Evolutionary conservation across 1,140 invertebrate species (phyloP), one percentile per base, ranked within the genome.

Genomic region (Tetramorium alpestre): DNA sequence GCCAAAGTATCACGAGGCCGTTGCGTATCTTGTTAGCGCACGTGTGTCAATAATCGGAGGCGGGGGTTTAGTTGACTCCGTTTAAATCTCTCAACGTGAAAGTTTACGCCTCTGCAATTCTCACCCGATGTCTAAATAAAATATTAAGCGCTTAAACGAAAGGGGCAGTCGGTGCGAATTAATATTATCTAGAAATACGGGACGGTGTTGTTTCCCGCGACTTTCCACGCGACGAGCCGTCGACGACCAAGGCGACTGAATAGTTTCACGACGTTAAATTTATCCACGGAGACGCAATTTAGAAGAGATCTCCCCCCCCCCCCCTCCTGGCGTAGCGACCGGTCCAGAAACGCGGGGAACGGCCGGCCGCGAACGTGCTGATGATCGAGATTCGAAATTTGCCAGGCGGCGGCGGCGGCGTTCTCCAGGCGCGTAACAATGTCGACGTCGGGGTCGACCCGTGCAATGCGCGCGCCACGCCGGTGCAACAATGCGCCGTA

Each of bases 1-100:
- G 70, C 54, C 25, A 1, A 49, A 67, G 86, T 88, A 88, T 77
- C 78, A 72, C 77, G 80, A 70, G 69, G 54, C 18, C 60, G 77
- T 72, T 70, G 78, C 88, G 56, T 69, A 86, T 86, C 69, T 82
- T 60, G 47, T 47, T 60, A 58, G 22, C 49, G 28, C 81, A 72
- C 54, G 64, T 51, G 49, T 47, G 78, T 81, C 78, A 33, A 56
- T 70, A 81, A 81, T 56, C 38, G 41, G 41, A 28, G 56, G 5
- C 56, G n/a, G 8, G 28, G 28, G 10, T 3, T 38, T n/a, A 69
- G 47, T 44, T 54, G 33, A 54, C 64, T 56, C n/a, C 64, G 41
- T 22, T 70, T 81, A 44, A 81, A 28, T 67, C 51, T 56, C 28
- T 58, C 33, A n/a, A 81, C 6, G 47, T 38, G 22, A 69, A 70